Conservation (phyloP, 2,113 vertebrate species). For the Centrocercus urophasianus region DNA sequence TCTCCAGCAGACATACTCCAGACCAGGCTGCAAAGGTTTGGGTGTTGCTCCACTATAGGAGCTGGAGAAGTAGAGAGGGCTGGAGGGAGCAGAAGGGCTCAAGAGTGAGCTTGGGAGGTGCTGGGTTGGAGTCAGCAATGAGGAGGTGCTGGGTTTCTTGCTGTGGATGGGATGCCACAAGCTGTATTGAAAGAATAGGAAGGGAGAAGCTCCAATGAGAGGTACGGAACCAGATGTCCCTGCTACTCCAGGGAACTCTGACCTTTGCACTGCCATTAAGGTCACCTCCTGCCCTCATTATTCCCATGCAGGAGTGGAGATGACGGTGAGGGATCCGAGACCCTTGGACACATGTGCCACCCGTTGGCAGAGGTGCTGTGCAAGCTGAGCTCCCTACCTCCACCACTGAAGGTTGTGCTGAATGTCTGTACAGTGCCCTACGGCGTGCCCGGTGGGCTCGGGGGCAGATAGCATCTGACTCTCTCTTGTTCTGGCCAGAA, state of each 20-base stretch:
- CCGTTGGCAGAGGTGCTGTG: not conserved
- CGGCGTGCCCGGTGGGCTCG: not conserved
- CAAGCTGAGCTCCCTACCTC: not conserved
- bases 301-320: not conserved
- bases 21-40: not conserved
- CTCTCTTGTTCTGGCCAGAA: constrained; percentile 16
- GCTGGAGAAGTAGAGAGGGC: not conserved
- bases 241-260: not conserved
- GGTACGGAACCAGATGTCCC: not conserved
- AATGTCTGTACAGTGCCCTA: constrained; percentile 45
- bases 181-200: not conserved
- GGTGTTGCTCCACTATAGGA: not conserved
- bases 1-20: not conserved
- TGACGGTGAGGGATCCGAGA: not conserved
- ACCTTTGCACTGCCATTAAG: not conserved
- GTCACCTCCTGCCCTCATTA: not conserved
- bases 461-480: constrained; percentile 38
- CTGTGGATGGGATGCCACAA: not conserved
- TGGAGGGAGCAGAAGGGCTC: not conserved
- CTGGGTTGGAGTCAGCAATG: not conserved
- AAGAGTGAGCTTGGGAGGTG: not conserved
- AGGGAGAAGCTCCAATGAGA: fast-evolving
- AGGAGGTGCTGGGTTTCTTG: not conserved
- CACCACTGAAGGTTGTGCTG: not conserved
- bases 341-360: not conserved